Percentiles rank a stretch among this genome's conserved stretches.
phyloP scores from a whole-genome alignment of 2,113 vertebrate genomes.

The Gallinago jamesoni region DNA sequence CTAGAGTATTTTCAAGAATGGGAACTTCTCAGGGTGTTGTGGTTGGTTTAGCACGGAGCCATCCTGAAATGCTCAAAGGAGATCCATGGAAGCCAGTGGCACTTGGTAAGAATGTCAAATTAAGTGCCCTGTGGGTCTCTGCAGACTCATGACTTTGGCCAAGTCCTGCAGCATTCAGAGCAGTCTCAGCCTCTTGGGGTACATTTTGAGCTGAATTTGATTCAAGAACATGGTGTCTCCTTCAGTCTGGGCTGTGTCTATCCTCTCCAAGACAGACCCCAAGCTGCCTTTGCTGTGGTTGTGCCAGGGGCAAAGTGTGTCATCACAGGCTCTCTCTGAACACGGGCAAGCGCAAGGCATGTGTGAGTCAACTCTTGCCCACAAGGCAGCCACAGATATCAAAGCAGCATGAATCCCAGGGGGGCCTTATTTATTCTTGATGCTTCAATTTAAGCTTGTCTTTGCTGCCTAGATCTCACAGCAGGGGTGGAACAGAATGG shows the following conservation, averaged over 20 bases:
- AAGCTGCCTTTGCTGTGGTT: not conserved
- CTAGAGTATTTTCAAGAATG: not conserved
- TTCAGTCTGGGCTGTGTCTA: not conserved
- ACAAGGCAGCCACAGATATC: not conserved
- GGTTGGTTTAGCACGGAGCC: not conserved
- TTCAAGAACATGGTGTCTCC: not conserved
- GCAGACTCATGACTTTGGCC: not conserved
- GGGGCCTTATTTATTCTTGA: conserved; percentile 30
- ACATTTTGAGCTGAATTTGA: not conserved
- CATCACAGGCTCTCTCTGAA: not conserved
- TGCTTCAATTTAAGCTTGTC: conserved; percentile 8
- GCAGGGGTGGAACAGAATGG: not conserved
- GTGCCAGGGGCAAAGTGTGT: not conserved
- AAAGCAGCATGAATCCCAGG: not conserved
- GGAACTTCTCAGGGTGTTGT: not conserved
- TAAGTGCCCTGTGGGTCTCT: not conserved
- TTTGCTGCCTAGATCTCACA: conserved; percentile 11
- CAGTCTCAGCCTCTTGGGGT: not conserved
- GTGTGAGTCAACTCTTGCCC: not conserved
- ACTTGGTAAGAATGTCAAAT: not conserved
- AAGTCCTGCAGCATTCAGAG: not conserved
- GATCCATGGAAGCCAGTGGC: not conserved
- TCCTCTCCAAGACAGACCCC: not conserved
- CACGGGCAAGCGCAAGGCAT: not conserved
- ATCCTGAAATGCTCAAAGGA: not conserved